A percentile compares a stretch with the other conserved stretches of the same genome.
phyloP scores from a whole-genome alignment of 2,888 invertebrate genomes.

The Liodrosophila aerea region DNA sequence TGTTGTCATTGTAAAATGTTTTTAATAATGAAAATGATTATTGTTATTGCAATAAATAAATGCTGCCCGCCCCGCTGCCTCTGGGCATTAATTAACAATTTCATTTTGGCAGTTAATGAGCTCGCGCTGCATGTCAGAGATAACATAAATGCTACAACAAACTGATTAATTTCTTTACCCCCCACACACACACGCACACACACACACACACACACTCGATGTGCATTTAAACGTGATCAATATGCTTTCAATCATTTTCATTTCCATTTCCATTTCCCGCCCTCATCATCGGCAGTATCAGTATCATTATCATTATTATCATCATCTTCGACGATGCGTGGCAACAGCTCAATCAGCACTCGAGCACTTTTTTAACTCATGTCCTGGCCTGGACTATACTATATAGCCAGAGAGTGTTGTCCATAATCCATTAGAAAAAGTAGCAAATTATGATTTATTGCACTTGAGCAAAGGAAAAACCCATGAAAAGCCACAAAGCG shows the following conservation, averaged over 20 bases:
- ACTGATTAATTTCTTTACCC: constrained; percentile 59
- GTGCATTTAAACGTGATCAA: constrained; percentile 10
- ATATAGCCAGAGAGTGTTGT: constrained; percentile 46
- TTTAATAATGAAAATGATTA: constrained; percentile 39
- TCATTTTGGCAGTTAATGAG: constrained; percentile 10
- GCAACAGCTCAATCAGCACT: constrained; percentile 60
- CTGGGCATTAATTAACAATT: constrained; percentile 36
- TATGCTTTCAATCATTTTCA: constrained; percentile 20
- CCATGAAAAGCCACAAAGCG: constrained; percentile 62
- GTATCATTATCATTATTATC: too few species aligned
- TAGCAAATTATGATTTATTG: constrained; percentile 76
- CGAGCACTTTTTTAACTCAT: constrained; percentile 25
- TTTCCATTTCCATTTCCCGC: constrained; percentile 54
- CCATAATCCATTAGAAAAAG: constrained; percentile 76
- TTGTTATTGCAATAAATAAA: neutral
- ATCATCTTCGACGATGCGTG: too few species aligned
- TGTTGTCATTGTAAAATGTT: constrained; percentile 18
- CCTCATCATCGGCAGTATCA: too few species aligned
- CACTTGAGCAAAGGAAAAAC: constrained; percentile 47
- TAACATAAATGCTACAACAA: constrained; percentile 39
- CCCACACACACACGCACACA: neutral
- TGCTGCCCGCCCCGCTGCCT: constrained; percentile 5
- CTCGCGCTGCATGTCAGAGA: constrained; percentile 38
- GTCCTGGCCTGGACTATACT: constrained; percentile 29
- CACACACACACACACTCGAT: constrained; percentile 1